Evolutionary conservation across 1,140 invertebrate species (phyloP).

Genomic region (Adoxophyes honmai): DNA sequence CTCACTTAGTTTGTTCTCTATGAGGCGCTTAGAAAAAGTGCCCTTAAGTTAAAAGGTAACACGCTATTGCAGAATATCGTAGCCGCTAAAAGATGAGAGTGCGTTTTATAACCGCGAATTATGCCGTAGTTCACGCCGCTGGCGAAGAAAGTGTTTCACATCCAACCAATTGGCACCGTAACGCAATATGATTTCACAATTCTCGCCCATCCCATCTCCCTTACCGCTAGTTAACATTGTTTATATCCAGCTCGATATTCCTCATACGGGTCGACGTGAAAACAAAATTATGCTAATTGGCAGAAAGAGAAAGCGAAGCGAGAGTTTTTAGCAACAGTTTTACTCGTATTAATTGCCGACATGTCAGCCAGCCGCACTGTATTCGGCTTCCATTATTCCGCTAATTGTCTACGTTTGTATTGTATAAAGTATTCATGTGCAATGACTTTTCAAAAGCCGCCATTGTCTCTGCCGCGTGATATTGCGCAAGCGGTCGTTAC

Average conservation of each 20-base stretch:
- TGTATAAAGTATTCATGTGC: neutral
- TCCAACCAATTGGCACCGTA: neutral
- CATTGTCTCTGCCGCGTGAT: constrained; percentile 6
- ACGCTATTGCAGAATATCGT: too few relatives aligned
- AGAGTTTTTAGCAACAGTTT: constrained; percentile 3
- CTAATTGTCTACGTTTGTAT: constrained; percentile 6
- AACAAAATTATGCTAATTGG: constrained; percentile 2
- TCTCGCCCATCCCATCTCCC: neutral
- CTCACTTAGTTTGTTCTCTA: too few relatives aligned
- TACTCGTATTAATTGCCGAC: neutral
- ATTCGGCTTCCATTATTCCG: constrained; percentile 1
- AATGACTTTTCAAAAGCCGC: constrained; percentile 5
- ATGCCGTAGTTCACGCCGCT: too few relatives aligned
- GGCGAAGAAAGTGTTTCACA: constrained; percentile 3
- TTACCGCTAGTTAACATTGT: constrained; percentile 8
- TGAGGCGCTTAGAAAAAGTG: too few relatives aligned
- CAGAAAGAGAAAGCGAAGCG: constrained; percentile 3
- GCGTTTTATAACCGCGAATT: too few relatives aligned
- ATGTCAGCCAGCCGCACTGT: neutral
- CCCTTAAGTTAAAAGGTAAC: too few relatives aligned
- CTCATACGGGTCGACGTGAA: neutral
- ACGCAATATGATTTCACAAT: neutral
- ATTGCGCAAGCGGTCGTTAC: neutral
- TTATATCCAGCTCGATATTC: neutral
- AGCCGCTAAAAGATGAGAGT: too few relatives aligned